Evolutionary conservation across 2,797 vertebrate genomes (phyloP).

Genomic region (Sebastes melanostomus): DNA sequence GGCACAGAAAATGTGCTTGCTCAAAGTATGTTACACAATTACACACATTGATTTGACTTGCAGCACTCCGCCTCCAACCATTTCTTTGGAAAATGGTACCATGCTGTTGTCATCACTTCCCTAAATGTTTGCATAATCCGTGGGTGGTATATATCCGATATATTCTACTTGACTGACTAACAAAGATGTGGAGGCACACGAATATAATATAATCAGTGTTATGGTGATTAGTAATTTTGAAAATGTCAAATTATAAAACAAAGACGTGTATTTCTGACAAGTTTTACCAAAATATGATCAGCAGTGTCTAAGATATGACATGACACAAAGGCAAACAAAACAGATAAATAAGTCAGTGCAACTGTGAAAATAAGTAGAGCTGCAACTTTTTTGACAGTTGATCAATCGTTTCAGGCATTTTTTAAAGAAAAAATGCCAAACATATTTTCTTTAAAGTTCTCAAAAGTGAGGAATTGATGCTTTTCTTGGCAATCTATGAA

Average conservation of each 20-base stretch:
- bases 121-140: neutral
- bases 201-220: neutral
- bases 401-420: neutral
- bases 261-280: neutral
- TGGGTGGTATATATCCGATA: neutral
- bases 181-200: neutral
- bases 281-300: neutral
- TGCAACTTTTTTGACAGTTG: neutral
- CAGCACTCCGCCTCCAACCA: neutral
- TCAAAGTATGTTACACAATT: neutral
- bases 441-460: neutral
- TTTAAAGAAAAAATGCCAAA: neutral
- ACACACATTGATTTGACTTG: neutral
- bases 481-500: too few species aligned
- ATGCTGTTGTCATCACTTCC: neutral
- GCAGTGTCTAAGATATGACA: neutral
- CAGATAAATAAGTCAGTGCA: neutral
- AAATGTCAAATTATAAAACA: neutral
- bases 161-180: neutral
- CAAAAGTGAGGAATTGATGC: too few species aligned
- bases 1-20: neutral
- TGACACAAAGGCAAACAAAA: neutral
- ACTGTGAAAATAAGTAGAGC: neutral
- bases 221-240: neutral
- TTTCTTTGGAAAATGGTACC: neutral